Evolutionary conservation across 2,113 vertebrate species (phyloP).

Genomic region (Indicator maculatus): DNA sequence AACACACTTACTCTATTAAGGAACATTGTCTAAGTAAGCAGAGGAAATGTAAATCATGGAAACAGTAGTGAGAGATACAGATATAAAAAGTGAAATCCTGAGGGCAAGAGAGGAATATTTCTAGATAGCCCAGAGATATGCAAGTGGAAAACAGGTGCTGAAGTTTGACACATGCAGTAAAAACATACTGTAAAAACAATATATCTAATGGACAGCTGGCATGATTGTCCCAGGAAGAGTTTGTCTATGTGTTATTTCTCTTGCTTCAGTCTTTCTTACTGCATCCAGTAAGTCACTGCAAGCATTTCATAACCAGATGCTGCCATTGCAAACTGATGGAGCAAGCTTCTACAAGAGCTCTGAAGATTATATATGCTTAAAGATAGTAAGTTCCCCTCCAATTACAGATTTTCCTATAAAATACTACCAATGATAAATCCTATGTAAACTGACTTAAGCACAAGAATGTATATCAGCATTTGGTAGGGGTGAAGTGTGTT

Average conservation of each 20-base stretch:
- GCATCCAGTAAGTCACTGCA: background rate
- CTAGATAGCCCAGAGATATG: background rate
- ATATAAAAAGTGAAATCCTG: background rate
- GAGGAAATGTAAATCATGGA: background rate
- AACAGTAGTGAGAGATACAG: background rate
- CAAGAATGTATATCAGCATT: background rate
- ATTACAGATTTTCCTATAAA: background rate
- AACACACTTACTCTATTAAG: constrained; percentile 20
- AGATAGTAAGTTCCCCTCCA: background rate
- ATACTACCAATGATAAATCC: background rate
- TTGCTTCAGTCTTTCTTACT: background rate
- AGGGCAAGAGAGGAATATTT: background rate
- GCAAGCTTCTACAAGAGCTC: background rate
- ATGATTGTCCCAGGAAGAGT: background rate
- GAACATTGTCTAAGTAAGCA: background rate
- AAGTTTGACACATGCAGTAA: background rate
- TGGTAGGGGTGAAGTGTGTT: background rate
- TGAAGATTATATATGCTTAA: rapidly evolving
- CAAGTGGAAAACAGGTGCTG: background rate
- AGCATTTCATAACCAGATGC: background rate
- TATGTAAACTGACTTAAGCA: background rate
- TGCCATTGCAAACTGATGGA: background rate
- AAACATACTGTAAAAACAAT: background rate
- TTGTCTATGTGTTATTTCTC: background rate
- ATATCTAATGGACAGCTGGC: constrained; percentile 1